Conservation (phyloP, 2,113 vertebrate genomes). For the Limanda limanda region DNA sequence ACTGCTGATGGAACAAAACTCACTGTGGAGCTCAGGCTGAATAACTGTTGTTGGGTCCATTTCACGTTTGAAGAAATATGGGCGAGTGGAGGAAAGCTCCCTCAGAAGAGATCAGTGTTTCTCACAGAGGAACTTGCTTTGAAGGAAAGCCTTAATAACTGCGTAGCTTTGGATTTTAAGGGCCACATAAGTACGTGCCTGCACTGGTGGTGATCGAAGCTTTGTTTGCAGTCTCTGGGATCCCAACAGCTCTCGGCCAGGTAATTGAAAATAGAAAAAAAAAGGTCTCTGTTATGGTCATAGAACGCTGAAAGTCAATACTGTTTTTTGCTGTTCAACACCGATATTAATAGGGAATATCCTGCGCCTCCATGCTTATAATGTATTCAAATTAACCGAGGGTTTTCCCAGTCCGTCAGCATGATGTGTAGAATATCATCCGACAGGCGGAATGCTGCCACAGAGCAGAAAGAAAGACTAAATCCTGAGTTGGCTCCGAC, state of each 20-base stretch:
- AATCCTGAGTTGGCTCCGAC: slow-evolving; percentile 44
- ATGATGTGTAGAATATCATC: slow-evolving; percentile 17
- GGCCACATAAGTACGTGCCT: slow-evolving; percentile 46
- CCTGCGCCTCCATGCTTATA: slow-evolving; percentile 13
- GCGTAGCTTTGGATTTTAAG: slow-evolving; percentile 58
- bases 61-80: slow-evolving; percentile 34
- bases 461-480: slow-evolving; percentile 36
- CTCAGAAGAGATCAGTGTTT: slow-evolving; percentile 44
- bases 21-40: slow-evolving; percentile 8
- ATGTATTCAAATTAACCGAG: slow-evolving; percentile 31
- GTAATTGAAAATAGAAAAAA: slow-evolving; percentile 60
- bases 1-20: slow-evolving; percentile 28
- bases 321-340: slow-evolving; percentile 13
- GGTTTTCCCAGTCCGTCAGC: slow-evolving; percentile 36
- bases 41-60: slow-evolving; percentile 16
- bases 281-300: slow-evolving; percentile 42
- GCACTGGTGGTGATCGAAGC: slow-evolving; percentile 57
- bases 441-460: slow-evolving; percentile 43
- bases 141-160: slow-evolving; percentile 55
- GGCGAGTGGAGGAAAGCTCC: slow-evolving; percentile 33
- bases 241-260: slow-evolving; percentile 53
- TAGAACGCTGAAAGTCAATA: slow-evolving; percentile 17
- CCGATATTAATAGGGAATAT: slow-evolving; percentile 28
- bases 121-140: slow-evolving; percentile 26
- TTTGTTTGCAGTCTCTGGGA: slow-evolving; percentile 64